These are phyloP conservation scores for Halcyon leucocephala DNA, from an alignment of 2,797 vertebrate species.

Conservation along the genomic window DNA sequence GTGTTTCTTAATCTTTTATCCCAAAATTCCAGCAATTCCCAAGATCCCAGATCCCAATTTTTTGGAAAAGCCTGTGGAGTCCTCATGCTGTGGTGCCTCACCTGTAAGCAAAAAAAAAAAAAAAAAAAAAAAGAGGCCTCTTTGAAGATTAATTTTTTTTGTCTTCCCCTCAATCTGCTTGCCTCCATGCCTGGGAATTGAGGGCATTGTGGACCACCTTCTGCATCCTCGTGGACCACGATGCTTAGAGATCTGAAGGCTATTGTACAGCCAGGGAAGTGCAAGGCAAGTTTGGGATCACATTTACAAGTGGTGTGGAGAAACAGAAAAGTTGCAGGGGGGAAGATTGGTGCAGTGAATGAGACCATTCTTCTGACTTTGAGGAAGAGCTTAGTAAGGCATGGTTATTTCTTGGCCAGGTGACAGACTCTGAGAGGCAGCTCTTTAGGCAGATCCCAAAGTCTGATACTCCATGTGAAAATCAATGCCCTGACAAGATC, in stretches of 20 bases:
- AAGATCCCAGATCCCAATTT: neutral
- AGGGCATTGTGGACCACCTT: neutral
- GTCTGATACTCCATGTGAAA: neutral
- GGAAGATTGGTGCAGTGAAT: neutral
- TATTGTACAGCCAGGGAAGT: neutral
- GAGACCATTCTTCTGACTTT: neutral
- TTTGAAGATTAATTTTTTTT: neutral
- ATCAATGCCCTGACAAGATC: neutral
- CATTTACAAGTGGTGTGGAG: neutral
- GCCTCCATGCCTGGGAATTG: accelerated
- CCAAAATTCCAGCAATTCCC: neutral
- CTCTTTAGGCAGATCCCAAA: neutral
- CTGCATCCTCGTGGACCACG: neutral
- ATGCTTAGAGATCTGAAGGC: neutral
- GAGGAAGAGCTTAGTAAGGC: neutral
- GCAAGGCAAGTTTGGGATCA: neutral
- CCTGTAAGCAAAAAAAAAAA: neutral
- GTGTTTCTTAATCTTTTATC: neutral
- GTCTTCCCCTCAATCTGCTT: neutral
- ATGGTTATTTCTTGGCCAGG: neutral
- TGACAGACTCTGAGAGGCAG: neutral
- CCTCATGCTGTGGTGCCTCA: neutral
- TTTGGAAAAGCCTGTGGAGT: neutral
- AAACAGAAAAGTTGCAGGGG: neutral
- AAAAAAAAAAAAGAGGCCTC: neutral